Percentiles rank a stretch among this genome's conserved stretches.
phyloP scores from a whole-genome alignment of 2,113 vertebrate species.

The Zosterops pallidus region DNA sequence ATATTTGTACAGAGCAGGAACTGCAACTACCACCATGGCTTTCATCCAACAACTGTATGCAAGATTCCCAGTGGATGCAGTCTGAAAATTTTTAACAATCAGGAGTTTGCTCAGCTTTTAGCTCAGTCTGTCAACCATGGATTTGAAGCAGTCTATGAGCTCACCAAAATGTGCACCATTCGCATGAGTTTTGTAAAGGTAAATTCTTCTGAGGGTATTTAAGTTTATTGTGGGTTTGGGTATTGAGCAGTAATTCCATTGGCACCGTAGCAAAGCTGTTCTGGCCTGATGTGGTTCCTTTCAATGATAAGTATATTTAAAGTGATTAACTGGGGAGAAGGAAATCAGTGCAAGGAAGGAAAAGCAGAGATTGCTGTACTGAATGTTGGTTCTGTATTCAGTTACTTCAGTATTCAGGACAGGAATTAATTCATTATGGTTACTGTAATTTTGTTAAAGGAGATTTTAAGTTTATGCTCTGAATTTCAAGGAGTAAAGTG shows the following conservation, averaged over 20 bases:
- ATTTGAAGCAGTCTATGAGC: constrained; percentile 96
- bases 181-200: constrained; percentile 99
- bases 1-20: constrained; percentile 98
- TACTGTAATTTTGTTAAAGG: neutral
- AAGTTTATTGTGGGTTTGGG: neutral
- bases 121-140: constrained; percentile 97
- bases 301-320: neutral
- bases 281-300: neutral
- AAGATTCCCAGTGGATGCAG: constrained; percentile 98
- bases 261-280: neutral
- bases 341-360: neutral
- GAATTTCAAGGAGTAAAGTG: neutral
- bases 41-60: constrained; percentile 96
- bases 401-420: neutral
- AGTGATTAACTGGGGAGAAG: neutral
- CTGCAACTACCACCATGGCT: constrained; percentile 96
- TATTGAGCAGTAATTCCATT: neutral
- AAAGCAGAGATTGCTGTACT: neutral
- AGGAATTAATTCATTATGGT: neutral
- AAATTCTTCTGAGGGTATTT: neutral
- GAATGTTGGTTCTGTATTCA: neutral
- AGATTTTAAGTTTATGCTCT: neutral
- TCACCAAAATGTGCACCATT: constrained; percentile 99
- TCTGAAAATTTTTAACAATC: constrained; percentile 98
- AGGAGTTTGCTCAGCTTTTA: constrained; percentile 95